phyloP scores from a whole-genome alignment of 2,797 vertebrate genomes.

The Phrynocephalus vlangalii region DNA sequence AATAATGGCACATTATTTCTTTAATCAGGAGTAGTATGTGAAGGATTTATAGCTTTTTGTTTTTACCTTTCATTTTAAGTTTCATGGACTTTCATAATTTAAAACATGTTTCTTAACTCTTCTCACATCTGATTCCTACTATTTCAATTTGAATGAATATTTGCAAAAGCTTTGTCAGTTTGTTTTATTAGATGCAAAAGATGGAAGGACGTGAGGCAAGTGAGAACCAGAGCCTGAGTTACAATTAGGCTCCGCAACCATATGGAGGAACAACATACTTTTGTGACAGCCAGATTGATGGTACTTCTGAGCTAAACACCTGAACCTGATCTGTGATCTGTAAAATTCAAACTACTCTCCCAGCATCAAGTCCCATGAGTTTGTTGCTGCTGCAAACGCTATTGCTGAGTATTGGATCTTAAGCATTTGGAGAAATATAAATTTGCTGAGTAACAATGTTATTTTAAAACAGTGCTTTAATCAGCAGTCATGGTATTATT shows the following conservation, averaged over 20 bases:
- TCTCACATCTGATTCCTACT: neutral
- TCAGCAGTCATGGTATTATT: neutral
- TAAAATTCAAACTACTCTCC: neutral
- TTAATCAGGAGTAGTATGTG: neutral
- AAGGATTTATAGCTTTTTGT: neutral
- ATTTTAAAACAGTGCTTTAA: neutral
- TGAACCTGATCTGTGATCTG: neutral
- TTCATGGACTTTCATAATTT: conserved; percentile 1
- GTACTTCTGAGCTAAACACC: neutral
- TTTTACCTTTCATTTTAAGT: neutral
- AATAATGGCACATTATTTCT: conserved; percentile 11
- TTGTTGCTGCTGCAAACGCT: neutral
- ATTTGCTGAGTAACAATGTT: neutral
- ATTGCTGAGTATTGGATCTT: neutral
- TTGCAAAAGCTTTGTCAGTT: neutral
- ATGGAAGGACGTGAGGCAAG: neutral
- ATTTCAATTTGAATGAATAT: neutral
- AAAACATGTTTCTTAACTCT: neutral
- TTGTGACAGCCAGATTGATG: neutral
- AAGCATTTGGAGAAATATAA: neutral
- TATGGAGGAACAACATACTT: neutral
- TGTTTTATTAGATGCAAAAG: neutral
- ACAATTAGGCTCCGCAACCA: neutral
- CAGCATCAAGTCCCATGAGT: neutral
- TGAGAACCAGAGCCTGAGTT: neutral